Evolutionary conservation across 1,140 invertebrate species (phyloP).

Genomic region (Coenobita brevimanus): DNA sequence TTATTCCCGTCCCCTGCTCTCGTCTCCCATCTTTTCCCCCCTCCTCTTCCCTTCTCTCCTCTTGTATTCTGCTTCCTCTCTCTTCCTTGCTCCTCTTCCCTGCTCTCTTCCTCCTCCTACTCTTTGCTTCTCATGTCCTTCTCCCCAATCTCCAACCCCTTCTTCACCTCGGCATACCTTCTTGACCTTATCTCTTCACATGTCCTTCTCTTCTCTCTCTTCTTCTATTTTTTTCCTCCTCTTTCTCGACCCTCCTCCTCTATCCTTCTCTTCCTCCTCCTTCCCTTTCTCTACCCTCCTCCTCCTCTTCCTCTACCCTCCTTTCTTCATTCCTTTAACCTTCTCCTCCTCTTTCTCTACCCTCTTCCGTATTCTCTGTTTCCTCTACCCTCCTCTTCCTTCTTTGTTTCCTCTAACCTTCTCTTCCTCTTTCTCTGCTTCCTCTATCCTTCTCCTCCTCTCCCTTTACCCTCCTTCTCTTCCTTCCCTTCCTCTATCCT

Average conservation of each 20-base stretch:
- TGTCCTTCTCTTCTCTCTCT: not conserved
- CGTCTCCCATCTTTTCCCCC: too few relatives aligned
- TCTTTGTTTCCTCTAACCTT: not conserved
- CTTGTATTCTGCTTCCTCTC: too few relatives aligned
- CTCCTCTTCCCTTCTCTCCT: too few relatives aligned
- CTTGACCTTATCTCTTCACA: too few relatives aligned
- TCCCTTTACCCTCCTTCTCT: not conserved
- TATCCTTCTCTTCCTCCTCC: not conserved
- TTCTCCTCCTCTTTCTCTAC: not conserved
- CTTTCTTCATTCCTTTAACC: not conserved
- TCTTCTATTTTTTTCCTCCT: not conserved
- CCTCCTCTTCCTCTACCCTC: not conserved
- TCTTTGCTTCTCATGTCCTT: too few relatives aligned
- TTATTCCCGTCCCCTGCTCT: too few relatives aligned
- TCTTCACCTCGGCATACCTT: too few relatives aligned
- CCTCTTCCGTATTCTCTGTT: not conserved
- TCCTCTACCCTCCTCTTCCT: not conserved
- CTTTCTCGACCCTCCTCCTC: not conserved
- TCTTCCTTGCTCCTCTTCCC: too few relatives aligned
- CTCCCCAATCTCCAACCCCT: too few relatives aligned
- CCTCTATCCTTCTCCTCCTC: not conserved
- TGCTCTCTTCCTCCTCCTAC: too few relatives aligned
- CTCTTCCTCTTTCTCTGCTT: not conserved
- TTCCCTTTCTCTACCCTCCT: not conserved
- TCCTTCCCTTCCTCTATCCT: not conserved